Evolutionary conservation across 1,140 invertebrate species (phyloP).

Genomic region (Maconellicoccus hirsutus): DNA sequence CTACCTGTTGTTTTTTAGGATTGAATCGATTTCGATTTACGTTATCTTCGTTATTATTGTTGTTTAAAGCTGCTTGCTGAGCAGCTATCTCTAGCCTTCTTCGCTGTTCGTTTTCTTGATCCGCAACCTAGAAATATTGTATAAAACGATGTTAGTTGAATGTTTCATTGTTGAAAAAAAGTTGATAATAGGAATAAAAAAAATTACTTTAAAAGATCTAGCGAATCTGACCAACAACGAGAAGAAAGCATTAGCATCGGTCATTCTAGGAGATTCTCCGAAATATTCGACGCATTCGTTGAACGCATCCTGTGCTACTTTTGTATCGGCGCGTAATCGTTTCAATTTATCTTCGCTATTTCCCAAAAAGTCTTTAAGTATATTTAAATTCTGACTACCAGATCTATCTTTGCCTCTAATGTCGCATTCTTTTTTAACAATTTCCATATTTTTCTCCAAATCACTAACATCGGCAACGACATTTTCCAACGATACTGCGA

Average conservation of each 20-base stretch:
- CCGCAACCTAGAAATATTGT: slow-evolving; percentile 53
- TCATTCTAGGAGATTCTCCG: slow-evolving; percentile 80
- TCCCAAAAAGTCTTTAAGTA: slow-evolving; percentile 75
- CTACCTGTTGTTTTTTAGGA: slow-evolving; percentile 69
- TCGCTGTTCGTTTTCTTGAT: slow-evolving; percentile 82
- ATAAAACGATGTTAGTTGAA: slow-evolving; percentile 18
- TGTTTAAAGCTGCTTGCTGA: slow-evolving; percentile 42
- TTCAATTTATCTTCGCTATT: slow-evolving; percentile 82
- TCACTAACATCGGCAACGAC: slow-evolving; percentile 83
- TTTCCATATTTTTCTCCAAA: slow-evolving; percentile 91
- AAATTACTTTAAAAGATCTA: slow-evolving; percentile 69
- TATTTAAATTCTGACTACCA: slow-evolving; percentile 35
- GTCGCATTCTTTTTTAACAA: slow-evolving; percentile 74
- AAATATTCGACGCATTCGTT: slow-evolving; percentile 89
- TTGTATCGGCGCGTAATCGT: slow-evolving; percentile 63
- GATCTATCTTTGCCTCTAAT: slow-evolving; percentile 44
- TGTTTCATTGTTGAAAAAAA: background rate
- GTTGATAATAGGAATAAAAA: slow-evolving; percentile 2
- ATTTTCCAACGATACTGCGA: slow-evolving; percentile 85
- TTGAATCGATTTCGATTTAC: slow-evolving; percentile 62
- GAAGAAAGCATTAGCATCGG: slow-evolving; percentile 90
- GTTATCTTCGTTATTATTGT: slow-evolving; percentile 50
- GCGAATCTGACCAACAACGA: slow-evolving; percentile 84
- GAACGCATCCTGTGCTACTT: slow-evolving; percentile 75
- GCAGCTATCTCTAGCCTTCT: slow-evolving; percentile 70